Percentiles rank a stretch among this genome's conserved stretches.
Evolutionary conservation across 2,888 invertebrate species (phyloP).

Genomic region (Xanthia togata): DNA sequence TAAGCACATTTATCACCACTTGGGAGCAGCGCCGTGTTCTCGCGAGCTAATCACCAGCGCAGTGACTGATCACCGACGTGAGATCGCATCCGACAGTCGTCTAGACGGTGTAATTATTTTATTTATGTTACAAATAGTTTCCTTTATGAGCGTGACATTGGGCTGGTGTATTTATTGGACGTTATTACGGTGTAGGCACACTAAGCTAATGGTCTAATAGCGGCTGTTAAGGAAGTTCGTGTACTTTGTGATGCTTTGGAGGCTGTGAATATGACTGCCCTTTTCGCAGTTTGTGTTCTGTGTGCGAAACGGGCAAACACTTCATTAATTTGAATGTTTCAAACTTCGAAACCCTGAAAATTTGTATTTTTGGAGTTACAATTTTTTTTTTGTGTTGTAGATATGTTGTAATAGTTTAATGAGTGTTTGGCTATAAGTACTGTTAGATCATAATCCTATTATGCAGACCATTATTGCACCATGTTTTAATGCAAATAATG

Average conservation of each 20-base stretch:
- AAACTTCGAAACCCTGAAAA: too few species aligned
- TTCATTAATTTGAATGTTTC: too few species aligned
- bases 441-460: too few species aligned
- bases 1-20: slow-evolving; percentile 60
- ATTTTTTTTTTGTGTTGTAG: too few species aligned
- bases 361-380: too few species aligned
- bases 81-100: slow-evolving; percentile 77
- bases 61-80: slow-evolving; percentile 78
- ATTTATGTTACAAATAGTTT: slow-evolving; percentile 86
- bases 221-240: slow-evolving; percentile 44
- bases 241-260: slow-evolving; percentile 31
- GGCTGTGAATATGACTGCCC: slow-evolving; percentile 14
- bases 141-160: slow-evolving; percentile 79
- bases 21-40: slow-evolving; percentile 39
- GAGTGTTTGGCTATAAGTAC: too few species aligned
- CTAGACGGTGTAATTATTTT: slow-evolving; percentile 83
- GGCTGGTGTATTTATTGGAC: slow-evolving; percentile 59
- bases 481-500: too few species aligned
- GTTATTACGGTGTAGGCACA: slow-evolving; percentile 49
- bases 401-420: too few species aligned
- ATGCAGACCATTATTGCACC: too few species aligned
- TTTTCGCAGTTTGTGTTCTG: not conserved
- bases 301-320: not conserved
- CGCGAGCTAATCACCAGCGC: slow-evolving; percentile 49
- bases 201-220: slow-evolving; percentile 47